Percentiles rank a stretch among this genome's conserved stretches.
Evolutionary conservation across 2,797 vertebrate species (phyloP).

Genomic region (Syncerus caffer): DNA sequence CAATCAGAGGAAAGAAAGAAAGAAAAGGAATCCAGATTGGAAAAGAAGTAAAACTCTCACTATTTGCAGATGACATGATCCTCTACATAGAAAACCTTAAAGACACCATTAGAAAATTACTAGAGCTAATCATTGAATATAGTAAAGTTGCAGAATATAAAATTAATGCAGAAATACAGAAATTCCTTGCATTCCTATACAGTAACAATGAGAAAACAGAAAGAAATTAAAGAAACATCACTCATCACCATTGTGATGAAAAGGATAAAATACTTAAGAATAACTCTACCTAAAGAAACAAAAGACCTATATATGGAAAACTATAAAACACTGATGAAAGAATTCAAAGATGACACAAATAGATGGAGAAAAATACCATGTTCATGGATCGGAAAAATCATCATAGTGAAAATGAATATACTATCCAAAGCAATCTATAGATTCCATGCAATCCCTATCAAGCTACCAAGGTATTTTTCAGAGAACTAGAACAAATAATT

Average conservation of each 20-base stretch:
- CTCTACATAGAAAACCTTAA: not conserved
- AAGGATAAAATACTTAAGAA: not conserved
- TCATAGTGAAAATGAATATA: not conserved
- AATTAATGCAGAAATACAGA: not conserved
- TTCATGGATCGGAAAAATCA: not conserved
- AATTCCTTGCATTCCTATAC: not conserved
- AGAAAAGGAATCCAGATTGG: not conserved
- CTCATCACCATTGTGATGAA: not conserved
- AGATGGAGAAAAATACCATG: not conserved
- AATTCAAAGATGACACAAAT: not conserved
- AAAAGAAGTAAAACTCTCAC: not conserved
- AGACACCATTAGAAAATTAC: not conserved
- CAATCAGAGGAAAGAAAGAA: not conserved
- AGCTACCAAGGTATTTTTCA: not conserved
- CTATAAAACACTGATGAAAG: not conserved
- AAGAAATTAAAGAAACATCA: not conserved
- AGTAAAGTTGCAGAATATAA: not conserved
- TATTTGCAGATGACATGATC: not conserved
- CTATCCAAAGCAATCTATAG: not conserved
- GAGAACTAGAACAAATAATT: too few relatives aligned
- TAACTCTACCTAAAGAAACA: not conserved
- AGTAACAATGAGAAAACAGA: not conserved
- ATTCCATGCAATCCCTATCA: not conserved
- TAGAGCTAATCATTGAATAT: not conserved
- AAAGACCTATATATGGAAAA: not conserved